Percentiles rank a stretch among this genome's conserved stretches.
These are phyloP conservation scores for Litocranius walleri DNA, from an alignment of 2,113 vertebrate genomes.

Conservation along the genomic window DNA sequence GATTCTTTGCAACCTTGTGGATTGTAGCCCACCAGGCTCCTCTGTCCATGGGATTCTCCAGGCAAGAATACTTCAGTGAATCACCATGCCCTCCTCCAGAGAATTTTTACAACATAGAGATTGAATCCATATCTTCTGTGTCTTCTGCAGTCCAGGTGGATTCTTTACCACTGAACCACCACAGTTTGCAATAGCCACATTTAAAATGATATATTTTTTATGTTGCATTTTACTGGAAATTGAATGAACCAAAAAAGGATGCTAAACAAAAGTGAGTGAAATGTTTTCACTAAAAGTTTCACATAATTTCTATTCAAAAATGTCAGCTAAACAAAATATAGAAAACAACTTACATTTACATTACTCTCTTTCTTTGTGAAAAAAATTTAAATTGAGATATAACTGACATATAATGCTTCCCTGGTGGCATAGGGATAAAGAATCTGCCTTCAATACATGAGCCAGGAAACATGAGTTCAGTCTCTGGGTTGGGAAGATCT, in stretches of 20 bases:
- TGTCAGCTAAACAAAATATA: not conserved
- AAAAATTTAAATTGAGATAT: not conserved
- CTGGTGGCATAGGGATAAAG: not conserved
- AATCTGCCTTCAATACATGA: not conserved
- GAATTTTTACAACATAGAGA: not conserved
- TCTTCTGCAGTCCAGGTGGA: not conserved
- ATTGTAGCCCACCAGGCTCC: not conserved
- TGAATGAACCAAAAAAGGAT: not conserved
- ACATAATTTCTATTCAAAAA: not conserved
- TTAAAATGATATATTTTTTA: not conserved
- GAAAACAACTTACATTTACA: not conserved
- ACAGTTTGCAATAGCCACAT: not conserved
- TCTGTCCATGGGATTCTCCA: not conserved
- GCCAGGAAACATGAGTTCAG: not conserved
- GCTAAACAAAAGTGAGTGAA: not conserved
- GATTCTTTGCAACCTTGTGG: not conserved
- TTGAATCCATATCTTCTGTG: not conserved
- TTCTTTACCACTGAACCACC: not conserved
- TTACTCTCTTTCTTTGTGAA: not conserved
- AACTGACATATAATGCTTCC: not conserved
- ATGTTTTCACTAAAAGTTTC: conserved; percentile 22
- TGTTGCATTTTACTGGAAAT: not conserved
- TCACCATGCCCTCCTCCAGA: not conserved
- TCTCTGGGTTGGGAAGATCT: not conserved
- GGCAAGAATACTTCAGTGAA: not conserved